Evolutionary conservation across 2,797 vertebrate genomes (phyloP), one percentile per base, ranked within the genome.

Genomic region (Mormyrops boulengeri): DNA sequence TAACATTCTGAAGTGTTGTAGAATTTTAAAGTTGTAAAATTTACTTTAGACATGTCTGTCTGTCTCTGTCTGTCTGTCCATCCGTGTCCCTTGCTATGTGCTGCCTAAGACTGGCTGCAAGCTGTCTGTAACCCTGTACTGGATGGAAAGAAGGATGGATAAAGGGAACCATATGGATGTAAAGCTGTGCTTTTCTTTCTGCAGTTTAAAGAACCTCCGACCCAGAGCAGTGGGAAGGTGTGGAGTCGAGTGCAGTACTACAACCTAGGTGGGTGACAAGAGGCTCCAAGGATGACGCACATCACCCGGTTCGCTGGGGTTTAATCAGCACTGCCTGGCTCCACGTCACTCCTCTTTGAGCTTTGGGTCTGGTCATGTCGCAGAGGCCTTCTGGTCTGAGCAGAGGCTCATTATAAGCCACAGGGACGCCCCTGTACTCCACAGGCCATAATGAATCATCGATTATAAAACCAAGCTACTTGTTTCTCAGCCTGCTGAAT

Each of bases 131-230:
- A 14, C 84, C 22, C 44, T 85, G 44, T 34, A 11, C 22, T 50
- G 84, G 49, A 12, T 85, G 19, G 19, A 85, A 52, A n/a, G 38
- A 7, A 19, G 38, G 73, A 44, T 14, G 66, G 26, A 34, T 26
- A 9, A 26, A 11, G 60, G n/a, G 22, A 14, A 73, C n/a, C 9
- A 41, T 85, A 7, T 85, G 47, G 47, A 22, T 49, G 44, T 44
- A 41, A 57, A n/a, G 17, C 3, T 50, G 44, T 38, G 17, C 55
- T 57, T 60, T 69, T 82, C 26, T 92, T 88, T 91, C 88, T 82
- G 0, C 91, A 95, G 94, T 93, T 91, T 89, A 95, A 91, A 91
- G 94, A 96, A 91, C 94, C 92, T 87, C 93, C 92, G 87, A 92
- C 90, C 85, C 94, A 91, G 92, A 91, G 90, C 88, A 90, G 92